A percentile compares a stretch with the other conserved stretches of the same genome.
Conservation (phyloP, 2,113 vertebrate species). For the Halichoerus grypus region DNA sequence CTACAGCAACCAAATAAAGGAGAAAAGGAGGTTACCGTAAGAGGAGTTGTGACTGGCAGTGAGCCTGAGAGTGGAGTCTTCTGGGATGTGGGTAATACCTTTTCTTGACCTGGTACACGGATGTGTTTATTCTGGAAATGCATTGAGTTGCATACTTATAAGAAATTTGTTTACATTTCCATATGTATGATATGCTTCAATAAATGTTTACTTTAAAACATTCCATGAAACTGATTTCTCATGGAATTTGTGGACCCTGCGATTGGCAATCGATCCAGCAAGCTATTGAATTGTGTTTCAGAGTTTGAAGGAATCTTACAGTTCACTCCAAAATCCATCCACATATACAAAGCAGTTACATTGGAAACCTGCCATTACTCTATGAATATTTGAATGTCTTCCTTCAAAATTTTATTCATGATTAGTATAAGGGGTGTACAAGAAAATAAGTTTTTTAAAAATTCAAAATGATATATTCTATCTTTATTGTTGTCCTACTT, state of each 20-base stretch:
- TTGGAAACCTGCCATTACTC: not conserved
- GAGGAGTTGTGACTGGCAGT: not conserved
- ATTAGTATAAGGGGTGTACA: not conserved
- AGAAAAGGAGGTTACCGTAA: not conserved
- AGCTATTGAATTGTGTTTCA: not conserved
- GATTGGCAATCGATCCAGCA: not conserved
- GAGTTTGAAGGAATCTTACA: not conserved
- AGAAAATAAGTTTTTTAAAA: not conserved
- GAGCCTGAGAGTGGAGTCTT: not conserved
- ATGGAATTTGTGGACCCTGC: not conserved
- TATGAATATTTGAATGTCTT: not conserved
- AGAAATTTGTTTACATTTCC: not conserved
- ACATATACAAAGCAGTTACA: not conserved
- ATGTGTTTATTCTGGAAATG: not conserved
- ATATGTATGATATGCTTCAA: not conserved
- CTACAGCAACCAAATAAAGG: not conserved
- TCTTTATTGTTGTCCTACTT: not conserved
- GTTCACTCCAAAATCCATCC: not conserved
- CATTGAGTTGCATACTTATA: not conserved
- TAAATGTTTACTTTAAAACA: slow-evolving; percentile 18
- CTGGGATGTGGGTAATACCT: not conserved
- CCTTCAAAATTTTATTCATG: slow-evolving; percentile 14
- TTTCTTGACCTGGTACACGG: not conserved
- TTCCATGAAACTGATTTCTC: not conserved
- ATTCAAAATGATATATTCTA: not conserved